These are phyloP conservation scores for Hydrophis major DNA, from an alignment of 2,797 vertebrate genomes.

Conservation along the genomic window DNA sequence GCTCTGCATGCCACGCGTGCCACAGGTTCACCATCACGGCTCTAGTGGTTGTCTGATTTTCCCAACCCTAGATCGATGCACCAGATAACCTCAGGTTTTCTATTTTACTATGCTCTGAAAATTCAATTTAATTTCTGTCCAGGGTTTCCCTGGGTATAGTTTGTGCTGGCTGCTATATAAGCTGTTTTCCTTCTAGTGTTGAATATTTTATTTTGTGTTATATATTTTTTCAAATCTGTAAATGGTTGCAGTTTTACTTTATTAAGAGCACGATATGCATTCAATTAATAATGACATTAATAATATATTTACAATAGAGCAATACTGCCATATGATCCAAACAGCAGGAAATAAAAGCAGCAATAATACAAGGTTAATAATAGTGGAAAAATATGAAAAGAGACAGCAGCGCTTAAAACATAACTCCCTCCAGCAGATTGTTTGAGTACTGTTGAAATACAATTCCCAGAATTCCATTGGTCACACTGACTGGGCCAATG, in stretches of 20 bases:
- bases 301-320: not conserved
- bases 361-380: not conserved
- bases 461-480: not conserved
- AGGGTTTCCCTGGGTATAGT: not conserved
- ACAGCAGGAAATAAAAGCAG: not conserved
- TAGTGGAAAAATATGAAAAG: not conserved
- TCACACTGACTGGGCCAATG: not conserved
- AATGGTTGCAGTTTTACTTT: not conserved
- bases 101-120: not conserved
- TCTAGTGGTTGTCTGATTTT: not conserved
- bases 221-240: not conserved
- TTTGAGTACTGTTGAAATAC: not conserved
- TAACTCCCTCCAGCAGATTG: not conserved
- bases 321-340: not conserved
- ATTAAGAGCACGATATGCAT: not conserved
- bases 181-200: not conserved
- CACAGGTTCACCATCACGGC: not conserved
- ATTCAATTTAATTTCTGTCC: not conserved
- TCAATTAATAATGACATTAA: not conserved
- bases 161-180: not conserved
- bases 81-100: not conserved
- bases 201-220: not conserved
- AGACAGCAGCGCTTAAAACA: not conserved
- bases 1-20: no score
- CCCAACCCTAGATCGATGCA: not conserved